Conservation (phyloP, 2,888 invertebrate genomes). For the Gymnoscelis rufifasciata region DNA sequence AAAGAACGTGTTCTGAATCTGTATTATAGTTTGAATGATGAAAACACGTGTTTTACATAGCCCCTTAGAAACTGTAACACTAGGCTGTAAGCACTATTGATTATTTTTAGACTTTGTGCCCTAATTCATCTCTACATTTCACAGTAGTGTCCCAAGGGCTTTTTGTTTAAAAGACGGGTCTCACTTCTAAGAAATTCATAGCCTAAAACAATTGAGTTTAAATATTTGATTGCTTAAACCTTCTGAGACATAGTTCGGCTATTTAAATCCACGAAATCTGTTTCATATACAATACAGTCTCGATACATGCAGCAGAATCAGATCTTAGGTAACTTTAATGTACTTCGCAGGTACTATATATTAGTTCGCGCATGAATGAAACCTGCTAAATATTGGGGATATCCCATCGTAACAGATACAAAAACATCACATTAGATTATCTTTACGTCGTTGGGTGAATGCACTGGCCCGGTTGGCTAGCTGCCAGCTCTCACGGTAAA, state of each 20-base stretch:
- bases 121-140: no score
- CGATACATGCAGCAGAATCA: no score
- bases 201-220: no score
- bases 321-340: no score
- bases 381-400: conserved; percentile 42
- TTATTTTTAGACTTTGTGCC: no score
- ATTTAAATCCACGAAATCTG: no score
- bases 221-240: neutral
- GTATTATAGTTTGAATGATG: neutral
- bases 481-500: conserved; percentile 72
- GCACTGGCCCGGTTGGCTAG: conserved; percentile 74
- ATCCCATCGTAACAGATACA: conserved; percentile 47
- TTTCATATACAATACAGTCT: no score
- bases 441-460: conserved; percentile 65
- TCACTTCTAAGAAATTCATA: no score
- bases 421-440: conserved; percentile 61
- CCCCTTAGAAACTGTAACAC: neutral
- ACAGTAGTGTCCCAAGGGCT: no score
- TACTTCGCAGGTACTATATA: neutral
- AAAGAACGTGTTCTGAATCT: conserved; percentile 7
- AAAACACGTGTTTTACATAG: neutral
- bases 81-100: neutral
- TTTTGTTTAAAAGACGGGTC: no score
- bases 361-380: conserved; percentile 21
- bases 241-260: neutral